Percentiles rank a stretch among this genome's conserved stretches.
phyloP scores from a whole-genome alignment of 1,140 invertebrate species.

The Tetranychus urticae region DNA sequence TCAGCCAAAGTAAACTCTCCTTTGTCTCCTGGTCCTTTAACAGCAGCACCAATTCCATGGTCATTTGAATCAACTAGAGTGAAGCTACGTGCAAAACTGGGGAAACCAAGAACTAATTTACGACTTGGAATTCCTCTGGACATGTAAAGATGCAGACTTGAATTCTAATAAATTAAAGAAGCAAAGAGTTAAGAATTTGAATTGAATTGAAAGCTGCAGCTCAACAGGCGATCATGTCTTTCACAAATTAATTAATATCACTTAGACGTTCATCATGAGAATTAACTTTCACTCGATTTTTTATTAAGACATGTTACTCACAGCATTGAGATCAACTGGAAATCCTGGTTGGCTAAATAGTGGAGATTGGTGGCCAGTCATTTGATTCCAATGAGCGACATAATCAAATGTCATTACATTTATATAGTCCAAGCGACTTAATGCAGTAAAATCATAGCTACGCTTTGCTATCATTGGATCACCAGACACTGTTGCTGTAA shows the following conservation, averaged over 20 bases:
- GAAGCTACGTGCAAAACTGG: neutral
- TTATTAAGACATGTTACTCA: neutral
- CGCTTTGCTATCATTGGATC: neutral
- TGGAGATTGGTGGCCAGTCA: neutral
- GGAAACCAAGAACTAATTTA: neutral
- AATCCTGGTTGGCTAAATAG: neutral
- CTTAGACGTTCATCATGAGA: too few species aligned
- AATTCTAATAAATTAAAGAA: neutral
- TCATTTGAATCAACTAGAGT: neutral
- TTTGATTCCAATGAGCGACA: neutral
- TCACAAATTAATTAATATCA: neutral
- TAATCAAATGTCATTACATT: neutral
- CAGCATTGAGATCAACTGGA: neutral
- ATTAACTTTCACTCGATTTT: too few species aligned
- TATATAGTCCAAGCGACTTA: neutral
- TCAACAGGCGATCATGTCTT: neutral
- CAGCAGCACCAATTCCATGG: neutral
- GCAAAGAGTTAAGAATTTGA: neutral
- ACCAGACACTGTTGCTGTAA: neutral
- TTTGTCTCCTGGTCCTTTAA: conserved; percentile 28
- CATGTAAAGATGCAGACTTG: neutral
- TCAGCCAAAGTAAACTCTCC: neutral
- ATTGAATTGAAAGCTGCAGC: neutral
- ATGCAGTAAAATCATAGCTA: neutral
- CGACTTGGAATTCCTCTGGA: conserved; percentile 42